Base-by-base conservation (phyloP, 2,797 vertebrate species). In the Sebastes minor region DNA sequence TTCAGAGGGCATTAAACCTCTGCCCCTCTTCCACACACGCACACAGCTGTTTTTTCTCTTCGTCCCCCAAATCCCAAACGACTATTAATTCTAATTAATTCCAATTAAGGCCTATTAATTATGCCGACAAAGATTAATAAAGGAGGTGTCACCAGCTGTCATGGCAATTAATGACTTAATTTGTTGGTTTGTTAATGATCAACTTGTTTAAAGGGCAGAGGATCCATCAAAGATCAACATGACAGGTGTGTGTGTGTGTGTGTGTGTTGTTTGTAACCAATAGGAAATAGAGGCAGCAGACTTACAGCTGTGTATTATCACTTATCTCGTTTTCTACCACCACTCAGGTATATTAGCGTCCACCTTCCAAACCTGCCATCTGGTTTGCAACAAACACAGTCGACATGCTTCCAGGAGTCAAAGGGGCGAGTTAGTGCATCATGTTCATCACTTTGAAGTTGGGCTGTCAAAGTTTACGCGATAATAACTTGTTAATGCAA, bases 21-120 rank as follows among this genome's bases (percentile, higher is more conserved):
- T 82, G 27, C 66, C 68, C 60, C 22, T n/a, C 35, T 5, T 27
- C 4, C 53, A 35, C 5, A 3, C 57, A 53, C 14, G 38, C 52
- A 79, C 94, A 86, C 89, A 92, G 91, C 76, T 76, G 25, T 64
- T 95, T 92, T 90, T 88, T 77, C 85, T 82, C 80, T 88, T 89
- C 89, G 80, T 89, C 53, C 68, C 68, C 53, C 9, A 62, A 35
- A 84, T 64, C 66, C 53, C 30, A 82, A 89, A 82, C 71, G 80
- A 59, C 79, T 27, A 79, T 92, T 85, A 74, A 86, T 91, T 87
- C 72, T 18, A 74, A 86, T 91, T 87, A 86, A 86, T 91, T 87
- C 72, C 18, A 76, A 86, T 91, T 87, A 86, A 82, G 59, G 13
- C 42, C 25, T 62, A 87, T 92, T 87, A 86, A 86, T 92, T 88